Evolutionary conservation across 2,888 invertebrate species (phyloP), one percentile per base, ranked within the genome.

Genomic region (Clistopyga incitator): DNA sequence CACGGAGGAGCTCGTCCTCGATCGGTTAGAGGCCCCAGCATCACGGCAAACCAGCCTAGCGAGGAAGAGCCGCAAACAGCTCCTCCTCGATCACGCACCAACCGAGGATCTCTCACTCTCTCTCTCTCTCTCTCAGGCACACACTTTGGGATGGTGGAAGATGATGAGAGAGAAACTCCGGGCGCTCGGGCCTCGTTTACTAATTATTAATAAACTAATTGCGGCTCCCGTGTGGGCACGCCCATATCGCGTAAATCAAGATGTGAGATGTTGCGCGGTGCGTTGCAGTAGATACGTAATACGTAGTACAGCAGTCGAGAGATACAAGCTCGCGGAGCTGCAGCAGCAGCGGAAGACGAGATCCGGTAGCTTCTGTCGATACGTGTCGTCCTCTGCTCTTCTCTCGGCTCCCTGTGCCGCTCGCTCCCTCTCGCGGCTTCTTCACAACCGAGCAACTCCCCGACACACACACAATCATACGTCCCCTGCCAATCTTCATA

Each of bases 181-280:
- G 45, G 18, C 61, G 74, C 75, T 81, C 82, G 68, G 83, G 86
- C 89, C 90, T 90, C 89, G 91, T 91, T 91, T 90, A 89, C 91
- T 91, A 91, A 91, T 92, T 91, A 93, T 92, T 92, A 93, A 92
- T 92, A 92, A 92, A 92, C 92, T 92, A 92, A 92, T 92, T 92
- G 92, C 89, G 89, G 92, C 92, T 92, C 90, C 92, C 90, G 92
- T 90, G 85, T 83, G 85, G 88, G 81, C 90, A 91, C 92, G 92
- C 92, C 92, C 90, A 89, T 86, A 88, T 88, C 89, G 88, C 91
- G 91, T 92, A 91, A 92, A 93, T 92, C 92, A 93, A 92, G 91
- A 90, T 90, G 88, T 85, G 87, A 87, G 76, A 82, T 88, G 89
- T 88, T 88, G 88, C 87, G 82, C 86, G 83, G 71, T 64, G 42